These are phyloP conservation scores for Actinia tenebrosa DNA, from an alignment of 64 coral and sea anemone genomes.

Conservation along the genomic window DNA sequence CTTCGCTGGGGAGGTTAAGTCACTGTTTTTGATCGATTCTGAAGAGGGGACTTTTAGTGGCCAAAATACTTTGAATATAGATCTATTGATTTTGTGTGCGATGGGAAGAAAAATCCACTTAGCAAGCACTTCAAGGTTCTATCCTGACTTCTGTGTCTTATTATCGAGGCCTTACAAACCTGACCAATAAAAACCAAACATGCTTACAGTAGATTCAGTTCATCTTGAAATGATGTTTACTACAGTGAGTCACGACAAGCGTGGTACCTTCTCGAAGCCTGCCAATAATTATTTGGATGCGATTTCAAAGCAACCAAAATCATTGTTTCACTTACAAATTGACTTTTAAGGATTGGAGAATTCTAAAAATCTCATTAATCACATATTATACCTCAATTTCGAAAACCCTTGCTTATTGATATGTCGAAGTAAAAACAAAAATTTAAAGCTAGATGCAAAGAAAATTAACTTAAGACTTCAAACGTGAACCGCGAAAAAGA, in stretches of 20 bases:
- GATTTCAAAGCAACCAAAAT: background rate
- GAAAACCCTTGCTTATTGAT: background rate
- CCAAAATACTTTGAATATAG: background rate
- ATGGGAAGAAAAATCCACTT: background rate
- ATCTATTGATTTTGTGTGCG: background rate
- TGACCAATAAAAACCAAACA: background rate
- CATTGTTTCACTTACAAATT: background rate
- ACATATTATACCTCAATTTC: background rate
- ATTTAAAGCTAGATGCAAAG: background rate
- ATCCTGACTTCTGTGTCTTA: background rate
- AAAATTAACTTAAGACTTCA: background rate
- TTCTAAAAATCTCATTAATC: too few relatives aligned
- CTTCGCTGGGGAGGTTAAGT: slow-evolving; percentile 3
- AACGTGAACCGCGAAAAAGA: background rate
- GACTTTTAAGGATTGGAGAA: background rate
- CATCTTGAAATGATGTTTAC: background rate
- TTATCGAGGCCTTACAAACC: background rate
- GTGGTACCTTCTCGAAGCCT: background rate
- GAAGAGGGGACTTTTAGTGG: background rate
- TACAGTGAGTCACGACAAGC: background rate
- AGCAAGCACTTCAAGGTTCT: background rate
- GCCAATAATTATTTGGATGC: background rate
- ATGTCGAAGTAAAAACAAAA: background rate
- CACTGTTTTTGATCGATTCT: background rate
- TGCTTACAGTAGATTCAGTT: background rate